Evolutionary conservation across 2,888 invertebrate species (phyloP), one percentile per base, ranked within the genome.

Genomic region (Pyrrhosoma nymphula): DNA sequence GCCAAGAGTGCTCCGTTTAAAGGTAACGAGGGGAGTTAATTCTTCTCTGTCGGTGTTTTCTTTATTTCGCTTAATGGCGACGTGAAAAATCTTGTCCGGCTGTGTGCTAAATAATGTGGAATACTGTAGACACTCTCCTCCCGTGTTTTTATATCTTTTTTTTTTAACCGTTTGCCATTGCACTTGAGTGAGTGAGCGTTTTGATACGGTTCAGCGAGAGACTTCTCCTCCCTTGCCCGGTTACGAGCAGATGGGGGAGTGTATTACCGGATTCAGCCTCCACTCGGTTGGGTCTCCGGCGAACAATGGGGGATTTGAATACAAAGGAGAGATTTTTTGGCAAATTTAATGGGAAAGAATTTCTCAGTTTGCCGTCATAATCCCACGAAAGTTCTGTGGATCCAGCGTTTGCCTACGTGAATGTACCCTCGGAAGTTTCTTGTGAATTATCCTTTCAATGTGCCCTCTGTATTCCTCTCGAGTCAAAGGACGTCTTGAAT

Each of bases 331-430:
- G 60, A 0, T 82, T 82, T 82, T 82, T 82, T 82, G 82, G 82
- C 26, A 35, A 82, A 82, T 82, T 82, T 82, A 82, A 82, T 82
- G 82, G 82, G 82, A 82, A 82, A 82, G 82, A 82, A 82, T 82
- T 82, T 82, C 82, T 82, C 82, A 82, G 82, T 82, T 82, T 82
- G 82, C 82, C 82, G 82, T 82, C 82, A 82, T 82, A 82, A 82
- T 82, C 35, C 82, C 35, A 35, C 82, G 35, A 82, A 82, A 30
- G 82, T 35, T 82, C 82, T 35, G 82, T 82, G 35, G 82, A 82
- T 35, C 35, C 35, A 82, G 69, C 35, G 69, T 69, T 47, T 69
- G n/a, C 69, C 23, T 69, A 10, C 82, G 30, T 35, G 82, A 14
- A 82, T 69, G 20, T 82, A 35, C 82, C 82, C 82, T 35, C 26